Percentiles rank a stretch among this genome's conserved stretches.
Conservation (phyloP, 1,140 invertebrate species). For the Laupala kohalensis region DNA sequence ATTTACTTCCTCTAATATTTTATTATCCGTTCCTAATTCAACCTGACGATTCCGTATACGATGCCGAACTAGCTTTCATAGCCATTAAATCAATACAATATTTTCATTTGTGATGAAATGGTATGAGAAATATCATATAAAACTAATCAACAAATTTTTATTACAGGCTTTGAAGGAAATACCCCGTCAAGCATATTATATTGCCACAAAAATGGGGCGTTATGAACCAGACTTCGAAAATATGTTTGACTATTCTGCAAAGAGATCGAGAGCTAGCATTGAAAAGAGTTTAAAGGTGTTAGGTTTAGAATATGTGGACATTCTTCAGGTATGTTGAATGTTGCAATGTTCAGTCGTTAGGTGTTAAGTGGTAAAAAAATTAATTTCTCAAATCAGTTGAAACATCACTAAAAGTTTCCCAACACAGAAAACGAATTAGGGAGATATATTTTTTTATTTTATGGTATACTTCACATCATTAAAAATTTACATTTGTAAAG, state of each 20-base stretch:
- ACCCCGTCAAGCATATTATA: constrained; percentile 70
- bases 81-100: too few relatives aligned
- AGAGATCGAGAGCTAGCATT: constrained; percentile 58
- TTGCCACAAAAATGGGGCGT: constrained; percentile 68
- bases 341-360: too few relatives aligned
- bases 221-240: constrained; percentile 43
- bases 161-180: constrained; percentile 57
- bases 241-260: constrained; percentile 78
- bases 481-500: not conserved
- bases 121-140: too few relatives aligned
- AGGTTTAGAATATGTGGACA: constrained; percentile 70
- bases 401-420: too few relatives aligned
- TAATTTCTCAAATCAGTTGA: too few relatives aligned
- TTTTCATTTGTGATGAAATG: too few relatives aligned
- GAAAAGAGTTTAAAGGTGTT: constrained; percentile 61
- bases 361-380: too few relatives aligned
- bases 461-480: not conserved
- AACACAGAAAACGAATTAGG: not conserved
- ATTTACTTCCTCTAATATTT: not conserved
- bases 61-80: too few relatives aligned
- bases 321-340: constrained; percentile 56
- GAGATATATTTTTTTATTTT: not conserved
- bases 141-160: too few relatives aligned
- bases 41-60: too few relatives aligned
- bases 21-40: too few relatives aligned